Evolutionary conservation across 2,888 invertebrate species (phyloP), one percentile per base, ranked within the genome.

Genomic region (Patella caerulea): DNA sequence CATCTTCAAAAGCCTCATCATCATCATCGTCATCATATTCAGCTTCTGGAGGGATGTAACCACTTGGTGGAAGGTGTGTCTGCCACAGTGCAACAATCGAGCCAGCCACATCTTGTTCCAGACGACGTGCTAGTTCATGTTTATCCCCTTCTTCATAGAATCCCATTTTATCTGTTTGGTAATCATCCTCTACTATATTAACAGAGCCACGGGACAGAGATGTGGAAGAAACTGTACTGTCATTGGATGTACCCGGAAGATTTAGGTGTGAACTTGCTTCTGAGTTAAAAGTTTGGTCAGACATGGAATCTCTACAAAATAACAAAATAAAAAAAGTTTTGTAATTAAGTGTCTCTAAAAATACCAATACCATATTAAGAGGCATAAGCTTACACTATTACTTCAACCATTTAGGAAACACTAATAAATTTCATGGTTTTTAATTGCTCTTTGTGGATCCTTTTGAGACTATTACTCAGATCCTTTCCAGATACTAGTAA

Each of bases 51-150:
- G 76, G 54, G 11, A 78, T 72, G 74, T 83, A 65, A 24, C 24
- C 65, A 12, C 24, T 24, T 65, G 65, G 78, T 4, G 71, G 73
- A 19, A 83, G 74, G 1, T 78, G 29, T 65, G 80, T 78, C 55
- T 81, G 81, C 84, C 84, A 83, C 54, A 83, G 70, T 2, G 79
- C 82, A 15, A 83, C 71, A 24, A 83, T 79, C n/a, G 81, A 81
- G 9, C 81, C 79, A 0, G 81, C 73, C 14, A 82, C 78, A 29
- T 84, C 83, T 12, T 77, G 71, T 65, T 83, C 83, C 65, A 84
- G 73, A 4, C 81, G 76, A 24, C 76, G 78, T 17, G 81, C 81
- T 59, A 84, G 73, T 54, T 84, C 84, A 24, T 75, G 54, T 14
- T 80, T 80, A 74, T 79, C 72, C 4, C 79, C 79, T 65, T 81